Percentiles rank a stretch among this genome's conserved stretches.
These are phyloP conservation scores for Drosophila quinaria DNA, from an alignment of 2,888 invertebrate species.

Conservation along the genomic window DNA sequence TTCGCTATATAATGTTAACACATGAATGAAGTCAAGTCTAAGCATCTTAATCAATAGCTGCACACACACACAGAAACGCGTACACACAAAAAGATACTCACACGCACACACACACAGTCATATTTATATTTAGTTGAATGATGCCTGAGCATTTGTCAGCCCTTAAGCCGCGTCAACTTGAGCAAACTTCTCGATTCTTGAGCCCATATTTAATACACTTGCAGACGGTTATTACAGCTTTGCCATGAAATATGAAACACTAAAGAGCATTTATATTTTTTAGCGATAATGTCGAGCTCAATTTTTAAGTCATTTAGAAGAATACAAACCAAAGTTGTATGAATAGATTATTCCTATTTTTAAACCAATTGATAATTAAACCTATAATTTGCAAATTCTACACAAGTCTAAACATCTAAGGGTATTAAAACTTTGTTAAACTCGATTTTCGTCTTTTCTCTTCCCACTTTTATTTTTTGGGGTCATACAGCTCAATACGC, in stretches of 20 bases:
- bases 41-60: conserved; percentile 72
- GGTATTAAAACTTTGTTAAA: conserved; percentile 6
- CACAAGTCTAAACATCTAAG: not conserved
- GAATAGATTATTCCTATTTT: not conserved
- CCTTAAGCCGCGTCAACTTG: conserved; percentile 56
- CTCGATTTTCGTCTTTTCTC: not conserved
- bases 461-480: not conserved
- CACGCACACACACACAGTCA: conserved; percentile 20
- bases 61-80: conserved; percentile 27
- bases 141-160: conserved; percentile 66
- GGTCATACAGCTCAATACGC: conserved; percentile 71
- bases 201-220: conserved; percentile 24
- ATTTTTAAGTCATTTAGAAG: not conserved
- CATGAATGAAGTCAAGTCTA: conserved; percentile 74
- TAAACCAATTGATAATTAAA: not conserved
- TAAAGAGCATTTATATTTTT: not conserved
- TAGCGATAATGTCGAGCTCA: not conserved
- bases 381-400: not conserved
- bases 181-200: conserved; percentile 50
- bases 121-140: conserved; percentile 41
- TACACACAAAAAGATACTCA: conserved; percentile 22
- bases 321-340: not conserved
- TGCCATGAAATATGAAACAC: not conserved
- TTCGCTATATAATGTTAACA: conserved; percentile 60
- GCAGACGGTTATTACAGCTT: not conserved